Base-by-base conservation (phyloP, 2,797 vertebrate species). In the Neostethus bicornis region DNA sequence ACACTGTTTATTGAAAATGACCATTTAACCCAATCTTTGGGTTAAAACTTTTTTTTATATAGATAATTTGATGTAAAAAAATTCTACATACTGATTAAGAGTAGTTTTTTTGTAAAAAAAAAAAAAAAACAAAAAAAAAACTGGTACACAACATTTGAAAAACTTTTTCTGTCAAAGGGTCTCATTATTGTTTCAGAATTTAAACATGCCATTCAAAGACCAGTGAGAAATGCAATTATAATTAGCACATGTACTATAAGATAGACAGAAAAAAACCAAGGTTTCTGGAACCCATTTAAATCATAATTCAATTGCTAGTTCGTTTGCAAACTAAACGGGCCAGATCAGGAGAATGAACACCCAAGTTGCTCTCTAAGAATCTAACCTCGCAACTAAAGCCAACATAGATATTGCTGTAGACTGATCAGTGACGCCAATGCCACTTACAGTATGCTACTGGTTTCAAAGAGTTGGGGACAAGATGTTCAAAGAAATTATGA, bases 391-490 rank as follows among this genome's bases (percentile, higher is more conserved):
- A n/a, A 80, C 72, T 55, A 78, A 75, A 85, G 70, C 57, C 61
- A 79, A 78, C 67, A 81, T 77, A 80, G 88, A 90, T 88, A 91
- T 90, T 91, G 71, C 69, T 72, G 75, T 71, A 61, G 88, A 84
- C 80, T 85, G 50, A 56, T 70, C 57, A 1, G 59, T 86, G 81
- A 80, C 84, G n/a, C 85, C 76, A 51, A 65, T 70, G 57, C 86
- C 80, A 76, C 84, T 83, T 81, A 81, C 89, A 91, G n/a, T n/a
- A n/a, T n/a, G n/a, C 91, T 86, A 89, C 75, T 74, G 66, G 89
- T 89, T 89, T 92, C 91, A 93, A 92, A 92, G 89, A 73, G 66
- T 73, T 75, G 79, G 72, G 83, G 77, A 71, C 80, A 31, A 88
- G 82, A 89, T 85, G 83, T 80, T 82, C 72, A 51, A 60, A 87